Evolutionary conservation across 1,140 invertebrate species (phyloP), one percentile per base, ranked within the genome.

Genomic region (Formica selysi): DNA sequence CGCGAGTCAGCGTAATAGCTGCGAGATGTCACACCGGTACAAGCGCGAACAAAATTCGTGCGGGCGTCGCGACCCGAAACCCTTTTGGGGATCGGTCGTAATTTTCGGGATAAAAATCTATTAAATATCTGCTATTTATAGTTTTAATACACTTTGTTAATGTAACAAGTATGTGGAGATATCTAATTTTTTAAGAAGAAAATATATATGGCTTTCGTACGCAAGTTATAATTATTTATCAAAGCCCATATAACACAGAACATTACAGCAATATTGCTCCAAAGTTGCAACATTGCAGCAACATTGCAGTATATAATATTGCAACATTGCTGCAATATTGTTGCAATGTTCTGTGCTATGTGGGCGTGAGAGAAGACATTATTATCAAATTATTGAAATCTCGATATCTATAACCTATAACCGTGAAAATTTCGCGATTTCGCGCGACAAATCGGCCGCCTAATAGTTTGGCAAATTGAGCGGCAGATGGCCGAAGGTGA

Each of bases 1-100:
- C 85, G 54, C 85, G 92, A 94, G 92, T 94, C 93, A 94, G 68
- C 89, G 91, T 93, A 94, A 94, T 94, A 94, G 93, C 92, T 86
- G 90, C 86, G 90, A 93, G 90, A 93, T 94, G 93, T 94, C 93
- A 93, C 91, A 86, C 67, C 73, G 85, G 90, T 93, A 93, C 91
- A 91, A 76, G 26, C 86, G 41, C 59, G 78, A 88, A 76, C 90
- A 81, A 91, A 91, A 91, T 87, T 89, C 80, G 26, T 22, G 26
- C 36, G 41, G 29, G 26, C 51, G 41, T 29, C 32, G 7, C 68
- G 29, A 26, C 32, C 3, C 32, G 7, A 57, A 32, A 76, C n/a
- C 19, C 32, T 22, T 36, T 16, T 13, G 8, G 10, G 1, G 19
- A 26, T 64, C 29, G 26, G 2, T 26, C 32, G 44, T 41, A 7